These are phyloP conservation scores for Diadegma fenestrale DNA, from an alignment of 2,888 invertebrate genomes.

Conservation along the genomic window DNA sequence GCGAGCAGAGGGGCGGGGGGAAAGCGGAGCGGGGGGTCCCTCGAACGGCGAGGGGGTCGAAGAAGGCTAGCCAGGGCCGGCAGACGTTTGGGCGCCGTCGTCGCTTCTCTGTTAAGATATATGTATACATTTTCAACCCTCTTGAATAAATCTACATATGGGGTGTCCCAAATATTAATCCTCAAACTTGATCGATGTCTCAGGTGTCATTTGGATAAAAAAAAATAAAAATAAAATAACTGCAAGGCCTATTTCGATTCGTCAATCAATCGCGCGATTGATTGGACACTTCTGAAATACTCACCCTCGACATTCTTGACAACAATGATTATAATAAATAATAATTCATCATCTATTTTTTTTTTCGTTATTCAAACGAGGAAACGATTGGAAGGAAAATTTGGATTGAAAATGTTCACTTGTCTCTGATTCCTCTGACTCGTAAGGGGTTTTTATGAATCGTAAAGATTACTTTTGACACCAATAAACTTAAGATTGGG, in stretches of 20 bases:
- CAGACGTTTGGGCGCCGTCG: slow-evolving; percentile 79
- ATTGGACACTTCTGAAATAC: no score
- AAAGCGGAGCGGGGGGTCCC: slow-evolving; percentile 46
- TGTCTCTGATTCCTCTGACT: background rate
- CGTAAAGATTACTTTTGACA: background rate
- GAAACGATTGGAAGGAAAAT: background rate
- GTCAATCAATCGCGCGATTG: no score
- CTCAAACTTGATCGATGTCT: background rate
- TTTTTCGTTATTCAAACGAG: background rate
- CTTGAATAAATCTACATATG: background rate
- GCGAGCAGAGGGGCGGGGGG: slow-evolving; percentile 35
- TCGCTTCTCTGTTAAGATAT: slow-evolving; percentile 28
- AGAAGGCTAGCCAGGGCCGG: slow-evolving; percentile 75
- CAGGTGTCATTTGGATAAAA: background rate
- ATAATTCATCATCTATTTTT: background rate
- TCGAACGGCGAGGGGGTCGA: slow-evolving; percentile 65
- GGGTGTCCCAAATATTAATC: background rate
- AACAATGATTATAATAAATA: background rate
- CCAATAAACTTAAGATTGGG: background rate
- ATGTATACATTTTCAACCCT: slow-evolving; percentile 18
- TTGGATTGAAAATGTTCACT: background rate
- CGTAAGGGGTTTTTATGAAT: background rate
- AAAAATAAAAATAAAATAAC: background rate
- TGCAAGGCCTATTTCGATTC: background rate
- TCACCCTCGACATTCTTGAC: background rate